Evolutionary conservation across 1,140 invertebrate genomes (phyloP), one percentile per base, ranked within the genome.

Genomic region (Trichomalopsis sarcophagae): DNA sequence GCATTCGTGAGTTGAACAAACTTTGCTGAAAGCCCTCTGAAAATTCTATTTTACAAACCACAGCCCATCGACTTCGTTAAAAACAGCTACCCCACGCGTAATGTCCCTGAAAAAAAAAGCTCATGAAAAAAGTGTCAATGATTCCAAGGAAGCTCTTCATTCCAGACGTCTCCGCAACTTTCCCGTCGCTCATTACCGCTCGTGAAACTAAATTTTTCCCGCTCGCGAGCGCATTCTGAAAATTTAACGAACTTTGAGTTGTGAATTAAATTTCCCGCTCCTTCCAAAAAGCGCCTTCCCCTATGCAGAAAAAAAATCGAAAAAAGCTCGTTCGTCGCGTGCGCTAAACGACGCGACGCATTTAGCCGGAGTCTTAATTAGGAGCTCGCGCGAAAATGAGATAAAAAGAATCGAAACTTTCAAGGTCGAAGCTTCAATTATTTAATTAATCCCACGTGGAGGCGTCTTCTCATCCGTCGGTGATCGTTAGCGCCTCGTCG

Each of bases 361-460:
- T 44, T 44, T 44, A 44, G 40, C 40, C 40, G 1, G 40, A 44
- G 40, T 9, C 40, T 44, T 11, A 44, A 44, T 7, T 40, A 44
- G 40, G 40, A 44, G 0, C 40, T 44, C 21, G 21, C 55, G 55
- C 21, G 40, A 44, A 27, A 27, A 44, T 7, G 9, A 44, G 40
- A 44, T 44, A 9, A 44, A 44, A 44, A 44, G 40, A 44, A 44
- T 62, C 55, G 6, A 62, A 62, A 62, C 3, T 77, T 50, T 77
- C 75, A 77, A 50, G 40, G 47, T 40, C 75, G 44, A 14, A 66
- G 4, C 30, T 91, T 91, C 90, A 92, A 92, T 92, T 92, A 92
- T 92, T 91, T 90, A 92, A 92, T 92, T 92, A 92, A 91, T 92
- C 90, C 89, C 86, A 84, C 87, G 88, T 85, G 78, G 86, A 81